Conservation (phyloP, 2,888 invertebrate species). For the Drosophila niveifrons region DNA sequence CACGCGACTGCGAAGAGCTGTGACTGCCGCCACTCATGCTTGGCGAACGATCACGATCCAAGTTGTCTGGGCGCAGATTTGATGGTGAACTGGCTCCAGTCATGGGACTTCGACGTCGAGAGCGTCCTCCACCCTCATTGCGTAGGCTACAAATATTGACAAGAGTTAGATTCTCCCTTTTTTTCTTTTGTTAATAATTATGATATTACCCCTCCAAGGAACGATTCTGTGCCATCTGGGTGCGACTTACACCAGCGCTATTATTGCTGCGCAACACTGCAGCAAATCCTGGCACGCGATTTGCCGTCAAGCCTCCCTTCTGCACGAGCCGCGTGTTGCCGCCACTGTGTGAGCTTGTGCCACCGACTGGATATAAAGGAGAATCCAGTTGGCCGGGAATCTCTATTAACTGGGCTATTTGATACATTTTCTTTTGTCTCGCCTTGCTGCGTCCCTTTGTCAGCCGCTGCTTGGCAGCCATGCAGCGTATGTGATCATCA, state of each 20-base stretch:
- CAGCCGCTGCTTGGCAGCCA: conserved; percentile 97
- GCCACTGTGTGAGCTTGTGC: conserved; percentile 73
- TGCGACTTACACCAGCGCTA: conserved; percentile 83
- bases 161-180: neutral
- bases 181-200: neutral
- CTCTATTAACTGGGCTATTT: conserved; percentile 96
- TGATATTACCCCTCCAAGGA: conserved; percentile 83
- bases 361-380: conserved; percentile 82
- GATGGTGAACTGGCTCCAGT: conserved; percentile 85
- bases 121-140: conserved; percentile 78
- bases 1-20: conserved; percentile 82
- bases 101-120: conserved; percentile 86
- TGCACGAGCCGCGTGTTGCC: conserved; percentile 76
- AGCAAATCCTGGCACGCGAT: conserved; percentile 87
- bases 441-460: conserved; percentile 96
- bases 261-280: conserved; percentile 87
- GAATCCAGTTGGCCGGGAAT: conserved; percentile 87
- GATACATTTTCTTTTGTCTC: conserved; percentile 98
- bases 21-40: conserved; percentile 84
- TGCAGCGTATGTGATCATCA: conserved; percentile 99
- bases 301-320: conserved; percentile 86
- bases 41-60: conserved; percentile 84
- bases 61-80: conserved; percentile 59
- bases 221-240: conserved; percentile 84
- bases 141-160: conserved; percentile 68